These are phyloP conservation scores for Amblyornis subalaris DNA, from an alignment of 2,113 vertebrate genomes.

Conservation along the genomic window DNA sequence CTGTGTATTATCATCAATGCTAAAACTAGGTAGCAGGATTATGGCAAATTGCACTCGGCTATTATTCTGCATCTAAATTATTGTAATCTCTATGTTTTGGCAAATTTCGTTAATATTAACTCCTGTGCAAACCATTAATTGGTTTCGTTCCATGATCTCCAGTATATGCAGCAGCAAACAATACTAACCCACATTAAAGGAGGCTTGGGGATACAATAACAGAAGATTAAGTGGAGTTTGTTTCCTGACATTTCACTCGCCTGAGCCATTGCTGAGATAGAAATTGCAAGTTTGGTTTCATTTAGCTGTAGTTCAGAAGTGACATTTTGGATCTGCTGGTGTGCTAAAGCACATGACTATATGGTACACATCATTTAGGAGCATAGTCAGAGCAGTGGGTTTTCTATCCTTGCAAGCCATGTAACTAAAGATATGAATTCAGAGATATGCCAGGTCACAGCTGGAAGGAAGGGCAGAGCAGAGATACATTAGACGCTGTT, in stretches of 20 bases:
- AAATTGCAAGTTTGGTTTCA: not conserved
- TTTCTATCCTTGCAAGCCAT: not conserved
- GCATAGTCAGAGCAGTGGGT: not conserved
- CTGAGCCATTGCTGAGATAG: not conserved
- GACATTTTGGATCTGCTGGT: accelerated
- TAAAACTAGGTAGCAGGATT: not conserved
- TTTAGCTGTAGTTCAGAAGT: not conserved
- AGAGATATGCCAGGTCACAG: not conserved
- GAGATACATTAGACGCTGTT: not conserved
- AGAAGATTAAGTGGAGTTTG: not conserved
- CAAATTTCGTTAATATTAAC: not conserved
- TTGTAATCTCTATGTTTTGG: not conserved
- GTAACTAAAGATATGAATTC: not conserved
- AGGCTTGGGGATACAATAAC: not conserved
- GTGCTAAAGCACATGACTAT: not conserved
- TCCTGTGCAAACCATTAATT: not conserved
- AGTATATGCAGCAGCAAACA: not conserved
- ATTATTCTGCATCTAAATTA: not conserved
- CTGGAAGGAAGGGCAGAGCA: not conserved
- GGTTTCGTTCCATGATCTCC: not conserved
- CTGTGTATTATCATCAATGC: not conserved
- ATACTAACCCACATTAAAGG: not conserved
- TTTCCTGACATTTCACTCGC: not conserved
- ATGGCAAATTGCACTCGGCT: not conserved
- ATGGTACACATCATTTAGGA: not conserved